Conservation (phyloP, 1,140 invertebrate genomes). For the Drosophila littoralis region DNA sequence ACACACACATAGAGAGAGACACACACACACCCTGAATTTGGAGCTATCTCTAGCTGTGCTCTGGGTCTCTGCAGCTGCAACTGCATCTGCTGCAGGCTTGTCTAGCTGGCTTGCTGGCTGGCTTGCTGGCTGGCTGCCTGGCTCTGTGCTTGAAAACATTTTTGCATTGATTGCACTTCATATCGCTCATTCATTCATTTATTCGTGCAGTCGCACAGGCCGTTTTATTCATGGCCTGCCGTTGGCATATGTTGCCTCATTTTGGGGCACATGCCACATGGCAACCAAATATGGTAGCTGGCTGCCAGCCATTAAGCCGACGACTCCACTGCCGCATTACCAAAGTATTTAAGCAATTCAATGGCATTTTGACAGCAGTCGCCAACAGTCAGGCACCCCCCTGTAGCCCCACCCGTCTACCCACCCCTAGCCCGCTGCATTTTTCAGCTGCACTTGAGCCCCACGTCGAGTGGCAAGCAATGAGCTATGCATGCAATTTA, state of each 20-base stretch:
- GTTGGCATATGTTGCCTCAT: conserved; percentile 73
- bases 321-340: conserved; percentile 29
- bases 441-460: conserved; percentile 52
- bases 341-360: conserved; percentile 82
- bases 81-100: conserved; percentile 37
- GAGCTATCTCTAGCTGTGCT: conserved; percentile 45
- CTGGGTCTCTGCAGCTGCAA: conserved; percentile 24
- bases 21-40: background rate
- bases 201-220: conserved; percentile 38
- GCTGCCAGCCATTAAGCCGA: conserved; percentile 59
- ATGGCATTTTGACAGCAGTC: conserved; percentile 68
- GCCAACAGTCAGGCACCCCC: conserved; percentile 20
- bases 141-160: conserved; percentile 71
- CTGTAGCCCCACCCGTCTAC: background rate
- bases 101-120: conserved; percentile 25
- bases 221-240: conserved; percentile 71
- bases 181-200: conserved; percentile 56
- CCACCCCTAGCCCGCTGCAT: background rate
- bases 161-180: conserved; percentile 83
- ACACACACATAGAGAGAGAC: too few species aligned
- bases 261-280: conserved; percentile 36
- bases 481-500: conserved; percentile 81
- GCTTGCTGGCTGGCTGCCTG: conserved; percentile 21
- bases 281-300: conserved; percentile 59
- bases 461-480: conserved; percentile 73